Conservation (phyloP, 2,888 invertebrate species). For the Drosophila nr. fundita region DNA sequence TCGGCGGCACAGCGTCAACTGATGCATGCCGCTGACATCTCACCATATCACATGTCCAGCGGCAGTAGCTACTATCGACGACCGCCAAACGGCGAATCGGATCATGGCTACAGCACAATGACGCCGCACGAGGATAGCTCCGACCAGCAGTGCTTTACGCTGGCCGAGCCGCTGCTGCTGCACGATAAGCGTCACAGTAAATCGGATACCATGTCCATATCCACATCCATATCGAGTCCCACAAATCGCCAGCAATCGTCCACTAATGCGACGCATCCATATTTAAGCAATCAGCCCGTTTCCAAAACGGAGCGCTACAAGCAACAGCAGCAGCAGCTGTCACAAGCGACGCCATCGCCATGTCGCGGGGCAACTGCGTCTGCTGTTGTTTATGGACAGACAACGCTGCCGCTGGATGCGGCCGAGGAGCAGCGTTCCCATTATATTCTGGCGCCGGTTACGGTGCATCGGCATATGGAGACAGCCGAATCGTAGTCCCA, state of each 20-base stretch:
- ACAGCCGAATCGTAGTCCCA: conserved; percentile 86
- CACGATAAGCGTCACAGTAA: conserved; percentile 86
- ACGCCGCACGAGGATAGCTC: conserved; percentile 96
- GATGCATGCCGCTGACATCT: conserved; percentile 88
- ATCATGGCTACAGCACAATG: conserved; percentile 98
- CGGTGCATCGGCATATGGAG: conserved; percentile 95
- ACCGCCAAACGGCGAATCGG: conserved; percentile 89
- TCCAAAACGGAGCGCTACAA: conserved; percentile 83
- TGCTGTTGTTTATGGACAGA: conserved; percentile 75
- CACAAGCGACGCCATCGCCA: conserved; percentile 63
- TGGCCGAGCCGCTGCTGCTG: conserved; percentile 88
- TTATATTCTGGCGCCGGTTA: conserved; percentile 93
- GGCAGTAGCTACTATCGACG: conserved; percentile 89
- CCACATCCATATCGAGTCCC: conserved; percentile 86
- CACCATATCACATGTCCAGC: conserved; percentile 94
- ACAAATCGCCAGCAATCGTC: conserved; percentile 78
- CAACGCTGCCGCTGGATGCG: conserved; percentile 73
- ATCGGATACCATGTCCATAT: conserved; percentile 87
- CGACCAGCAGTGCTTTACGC: conserved; percentile 91
- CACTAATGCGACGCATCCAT: conserved; percentile 55
- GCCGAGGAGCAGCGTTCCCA: conserved; percentile 83
- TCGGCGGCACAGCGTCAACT: conserved; percentile 87
- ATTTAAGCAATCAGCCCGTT: conserved; percentile 81
- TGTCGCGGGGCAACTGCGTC: conserved; percentile 44
- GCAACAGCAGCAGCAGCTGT: conserved; percentile 52